Base-by-base conservation (phyloP, 2,113 vertebrate species). In the Arenaria interpres region DNA sequence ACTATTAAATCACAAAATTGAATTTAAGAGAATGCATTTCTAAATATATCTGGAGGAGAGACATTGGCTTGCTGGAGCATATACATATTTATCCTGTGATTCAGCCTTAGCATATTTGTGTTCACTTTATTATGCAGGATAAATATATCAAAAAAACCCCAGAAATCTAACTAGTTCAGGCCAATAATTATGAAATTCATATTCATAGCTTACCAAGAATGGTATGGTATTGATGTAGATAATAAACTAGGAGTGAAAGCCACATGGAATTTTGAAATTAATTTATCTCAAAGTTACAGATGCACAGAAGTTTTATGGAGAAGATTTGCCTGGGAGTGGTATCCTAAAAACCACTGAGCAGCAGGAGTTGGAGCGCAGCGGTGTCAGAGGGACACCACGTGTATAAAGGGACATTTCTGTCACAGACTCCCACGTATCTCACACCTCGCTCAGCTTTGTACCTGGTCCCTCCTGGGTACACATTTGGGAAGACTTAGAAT, bases 131-230 rank as follows among this genome's bases (percentile, higher is more conserved):
- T 50, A 77, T 14, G 27, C 24, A 21, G n/a, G 5, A 50, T 22
- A 56, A 89, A 57, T 23, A 27, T 5, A 33, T 28, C 0, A 12
- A 28, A 66, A 1, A 6, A 12, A 25, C 60, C 1, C 4, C 19
- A 6, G 46, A 60, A 81, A 51, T 66, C 10, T 53, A 77, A 14
- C 4, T 80, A 21, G 14, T 33, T 77, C 32, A 50, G 46, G 17
- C 12, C 21, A 84, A 9, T 37, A 73, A 33, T 63, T 68, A 54
- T 37, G 9, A 64, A 77, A 85, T 64, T 66, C 9, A 2, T 15
- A 6, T 27, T 60, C 12, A 35, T 41, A 64, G 21, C 19, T 84
- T 50, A 43, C 28, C 14, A 77, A 81, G 21, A 80, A 21, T 33
- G 4, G 8, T 32, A 23, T 17, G 14, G 10, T 73, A 43, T 10